Conservation (phyloP, 2,113 vertebrate genomes). For the Montifringilla adamsi region DNA sequence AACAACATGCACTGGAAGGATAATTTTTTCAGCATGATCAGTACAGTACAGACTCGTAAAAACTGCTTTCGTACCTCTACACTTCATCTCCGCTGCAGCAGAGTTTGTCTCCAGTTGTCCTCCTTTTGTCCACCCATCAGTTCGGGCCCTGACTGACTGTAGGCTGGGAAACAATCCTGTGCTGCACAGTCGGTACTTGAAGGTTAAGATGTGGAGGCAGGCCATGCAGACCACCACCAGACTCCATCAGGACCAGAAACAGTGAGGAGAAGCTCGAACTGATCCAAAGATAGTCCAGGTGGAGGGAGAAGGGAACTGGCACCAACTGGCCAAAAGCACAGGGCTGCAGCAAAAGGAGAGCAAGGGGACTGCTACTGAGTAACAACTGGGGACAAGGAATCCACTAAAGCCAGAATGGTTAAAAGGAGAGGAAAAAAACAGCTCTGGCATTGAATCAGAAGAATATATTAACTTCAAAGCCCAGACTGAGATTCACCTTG, state of each 20-base stretch:
- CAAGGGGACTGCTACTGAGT: background rate
- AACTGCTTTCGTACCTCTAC: background rate
- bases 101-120: accelerated
- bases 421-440: background rate
- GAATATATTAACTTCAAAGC: background rate
- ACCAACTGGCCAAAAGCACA: background rate
- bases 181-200: accelerated
- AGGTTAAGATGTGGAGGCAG: background rate
- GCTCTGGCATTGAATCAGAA: background rate
- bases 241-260: background rate
- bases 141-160: accelerated
- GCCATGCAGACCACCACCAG: background rate
- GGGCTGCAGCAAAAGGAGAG: background rate
- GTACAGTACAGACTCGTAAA: background rate
- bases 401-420: background rate
- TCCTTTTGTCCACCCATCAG: background rate
- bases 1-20: background rate
- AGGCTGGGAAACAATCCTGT: background rate
- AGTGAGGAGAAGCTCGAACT: background rate
- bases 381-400: background rate
- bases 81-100: background rate
- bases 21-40: accelerated
- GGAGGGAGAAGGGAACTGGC: background rate
- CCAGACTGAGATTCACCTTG: background rate
- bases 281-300: background rate